A percentile compares a stretch with the other conserved stretches of the same genome.
Evolutionary conservation across 2,113 vertebrate species (phyloP).

Genomic region (Semicossyphus pulcher): DNA sequence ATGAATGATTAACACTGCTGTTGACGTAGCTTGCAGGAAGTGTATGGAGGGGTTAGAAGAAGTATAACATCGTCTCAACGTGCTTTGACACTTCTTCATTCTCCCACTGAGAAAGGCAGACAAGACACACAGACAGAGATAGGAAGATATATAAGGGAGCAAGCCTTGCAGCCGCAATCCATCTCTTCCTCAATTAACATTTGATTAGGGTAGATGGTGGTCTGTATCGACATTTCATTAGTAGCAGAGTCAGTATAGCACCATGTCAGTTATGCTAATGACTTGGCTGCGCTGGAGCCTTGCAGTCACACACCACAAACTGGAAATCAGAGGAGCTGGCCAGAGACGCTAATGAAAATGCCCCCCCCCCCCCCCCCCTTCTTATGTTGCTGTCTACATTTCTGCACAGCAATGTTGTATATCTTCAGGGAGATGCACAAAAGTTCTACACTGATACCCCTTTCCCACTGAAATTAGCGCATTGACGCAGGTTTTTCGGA

Average conservation of each 20-base stretch:
- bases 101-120: background rate
- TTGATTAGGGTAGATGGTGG: slow-evolving; percentile 70
- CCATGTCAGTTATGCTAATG: slow-evolving; percentile 69
- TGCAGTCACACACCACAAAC: slow-evolving; percentile 38
- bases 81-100: slow-evolving; percentile 14
- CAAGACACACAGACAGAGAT: background rate
- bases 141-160: slow-evolving; percentile 9
- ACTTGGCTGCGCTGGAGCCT: slow-evolving; percentile 41
- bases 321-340: slow-evolving; percentile 27
- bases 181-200: slow-evolving; percentile 73
- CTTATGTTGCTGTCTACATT: background rate
- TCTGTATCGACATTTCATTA: slow-evolving; percentile 77
- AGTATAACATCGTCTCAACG: background rate
- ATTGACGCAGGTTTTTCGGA: too few relatives aligned
- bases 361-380: background rate
- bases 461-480: too few relatives aligned
- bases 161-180: slow-evolving; percentile 41
- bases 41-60: background rate
- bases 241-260: slow-evolving; percentile 45
- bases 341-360: slow-evolving; percentile 42
- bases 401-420: background rate
- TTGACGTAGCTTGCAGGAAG: slow-evolving; percentile 8
- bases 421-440: too few relatives aligned
- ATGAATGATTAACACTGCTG: slow-evolving; percentile 10
- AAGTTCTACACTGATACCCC: too few relatives aligned